A percentile compares a stretch with the other conserved stretches of the same genome.
These are phyloP conservation scores for Lutraria rhynchaena DNA, from an alignment of 1,140 invertebrate species.

Conservation along the genomic window DNA sequence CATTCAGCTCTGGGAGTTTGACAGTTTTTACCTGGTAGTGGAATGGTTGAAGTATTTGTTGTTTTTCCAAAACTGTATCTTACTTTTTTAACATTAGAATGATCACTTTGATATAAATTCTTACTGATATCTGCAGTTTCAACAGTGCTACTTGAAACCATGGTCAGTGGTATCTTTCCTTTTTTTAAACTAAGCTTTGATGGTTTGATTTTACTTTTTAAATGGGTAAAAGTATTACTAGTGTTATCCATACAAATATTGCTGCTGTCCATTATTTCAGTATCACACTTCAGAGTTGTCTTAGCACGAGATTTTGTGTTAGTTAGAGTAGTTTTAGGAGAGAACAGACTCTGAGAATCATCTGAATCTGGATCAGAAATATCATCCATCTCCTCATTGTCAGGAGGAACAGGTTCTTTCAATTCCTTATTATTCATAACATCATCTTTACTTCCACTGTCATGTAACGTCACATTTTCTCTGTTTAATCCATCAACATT, in stretches of 20 bases:
- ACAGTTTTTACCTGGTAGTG: too few relatives aligned
- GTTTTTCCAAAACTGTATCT: background rate
- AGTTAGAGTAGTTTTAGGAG: too few relatives aligned
- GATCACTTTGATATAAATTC: too few relatives aligned
- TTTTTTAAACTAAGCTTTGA: conserved; percentile 10
- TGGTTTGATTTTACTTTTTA: conserved; percentile 5
- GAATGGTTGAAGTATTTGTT: too few relatives aligned
- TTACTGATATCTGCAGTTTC: background rate
- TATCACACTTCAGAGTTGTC: too few relatives aligned
- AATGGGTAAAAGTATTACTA: background rate
- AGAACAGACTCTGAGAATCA: conserved; percentile 42
- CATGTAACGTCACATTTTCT: too few relatives aligned
- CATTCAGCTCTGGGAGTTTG: background rate
- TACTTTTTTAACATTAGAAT: background rate
- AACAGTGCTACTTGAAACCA: background rate
- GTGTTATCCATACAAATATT: background rate
- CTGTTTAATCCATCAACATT: too few relatives aligned
- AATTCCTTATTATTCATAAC: too few relatives aligned
- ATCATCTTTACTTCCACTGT: too few relatives aligned
- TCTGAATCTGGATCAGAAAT: conserved; percentile 19
- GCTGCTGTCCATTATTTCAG: background rate
- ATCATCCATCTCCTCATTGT: background rate
- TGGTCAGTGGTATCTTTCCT: conserved; percentile 4
- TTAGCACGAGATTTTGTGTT: conserved; percentile 2
- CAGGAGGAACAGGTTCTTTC: background rate